Evolutionary conservation across 2,888 invertebrate species (phyloP).

Genomic region (Drosophila algonquin): DNA sequence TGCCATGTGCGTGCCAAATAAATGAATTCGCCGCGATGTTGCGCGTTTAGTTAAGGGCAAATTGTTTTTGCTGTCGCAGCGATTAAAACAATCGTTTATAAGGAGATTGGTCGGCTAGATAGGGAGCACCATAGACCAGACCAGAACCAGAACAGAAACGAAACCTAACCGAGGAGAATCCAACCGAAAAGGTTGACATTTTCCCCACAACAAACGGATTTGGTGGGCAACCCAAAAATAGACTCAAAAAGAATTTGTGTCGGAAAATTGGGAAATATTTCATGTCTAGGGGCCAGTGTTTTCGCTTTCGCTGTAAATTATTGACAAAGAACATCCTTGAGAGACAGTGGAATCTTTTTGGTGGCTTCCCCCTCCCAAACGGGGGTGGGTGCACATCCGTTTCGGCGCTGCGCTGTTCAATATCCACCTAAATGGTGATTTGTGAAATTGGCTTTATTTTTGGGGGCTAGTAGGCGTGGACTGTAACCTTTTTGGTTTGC

Average conservation of each 20-base stretch:
- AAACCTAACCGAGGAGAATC: background rate
- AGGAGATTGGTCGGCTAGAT: conserved; percentile 46
- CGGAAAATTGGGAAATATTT: conserved; percentile 22
- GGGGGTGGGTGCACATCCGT: conserved; percentile 18
- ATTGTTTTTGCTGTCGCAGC: conserved; percentile 53
- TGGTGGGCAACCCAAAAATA: conserved; percentile 34
- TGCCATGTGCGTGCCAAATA: conserved; percentile 32
- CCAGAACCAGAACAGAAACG: background rate
- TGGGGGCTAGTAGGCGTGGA: conserved; percentile 50
- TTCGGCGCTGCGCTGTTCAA: conserved; percentile 32
- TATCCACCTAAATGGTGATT: conserved; percentile 47
- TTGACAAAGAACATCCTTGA: conserved; percentile 21
- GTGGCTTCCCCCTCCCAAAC: background rate
- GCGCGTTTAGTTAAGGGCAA: conserved; percentile 53
- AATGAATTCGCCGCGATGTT: conserved; percentile 45
- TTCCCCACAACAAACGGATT: conserved; percentile 19
- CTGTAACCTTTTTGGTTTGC: conserved; percentile 51
- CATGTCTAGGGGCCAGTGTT: conserved; percentile 22
- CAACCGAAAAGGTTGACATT: conserved; percentile 36
- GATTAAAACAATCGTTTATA: conserved; percentile 66
- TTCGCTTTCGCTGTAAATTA: conserved; percentile 42
- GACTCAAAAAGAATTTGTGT: conserved; percentile 30
- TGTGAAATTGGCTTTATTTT: conserved; percentile 50
- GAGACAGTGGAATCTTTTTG: background rate
- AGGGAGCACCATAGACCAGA: conserved; percentile 10